phyloP scores from a whole-genome alignment of 2,888 invertebrate species.

The Xylophagus ater region DNA sequence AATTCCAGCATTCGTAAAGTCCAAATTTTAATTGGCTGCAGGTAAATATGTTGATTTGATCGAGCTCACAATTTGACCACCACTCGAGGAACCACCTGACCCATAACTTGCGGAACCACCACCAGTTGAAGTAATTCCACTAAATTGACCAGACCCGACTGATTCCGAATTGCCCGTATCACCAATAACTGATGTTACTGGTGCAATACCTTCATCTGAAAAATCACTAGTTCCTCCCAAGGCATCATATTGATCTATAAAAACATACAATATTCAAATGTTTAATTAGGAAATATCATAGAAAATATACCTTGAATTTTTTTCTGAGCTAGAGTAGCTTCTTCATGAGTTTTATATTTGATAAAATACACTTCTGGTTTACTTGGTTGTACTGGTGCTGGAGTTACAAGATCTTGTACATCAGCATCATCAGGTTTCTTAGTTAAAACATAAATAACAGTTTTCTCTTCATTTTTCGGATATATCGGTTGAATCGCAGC shows the following conservation, averaged over 20 bases:
- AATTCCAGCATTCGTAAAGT: too few species aligned
- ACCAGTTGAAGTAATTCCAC: too few species aligned
- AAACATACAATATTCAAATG: too few species aligned
- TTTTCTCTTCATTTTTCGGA: slow-evolving; percentile 15
- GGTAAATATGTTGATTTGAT: too few species aligned
- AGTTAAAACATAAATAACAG: slow-evolving; percentile 17
- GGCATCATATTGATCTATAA: slow-evolving; percentile 34
- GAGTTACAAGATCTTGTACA: slow-evolving; percentile 5
- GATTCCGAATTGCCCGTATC: too few species aligned
- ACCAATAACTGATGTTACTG: slow-evolving; percentile 26
- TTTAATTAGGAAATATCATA: neutral
- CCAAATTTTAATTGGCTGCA: too few species aligned
- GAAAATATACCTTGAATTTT: slow-evolving; percentile 14
- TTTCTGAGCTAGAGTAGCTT: slow-evolving; percentile 12
- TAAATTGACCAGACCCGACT: too few species aligned
- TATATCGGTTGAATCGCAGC: neutral
- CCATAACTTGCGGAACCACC: too few species aligned
- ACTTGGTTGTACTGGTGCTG: slow-evolving; percentile 9
- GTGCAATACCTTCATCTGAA: slow-evolving; percentile 34
- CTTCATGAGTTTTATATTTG: slow-evolving; percentile 15
- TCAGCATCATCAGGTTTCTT: slow-evolving; percentile 13
- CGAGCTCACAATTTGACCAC: too few species aligned
- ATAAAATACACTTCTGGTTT: slow-evolving; percentile 19
- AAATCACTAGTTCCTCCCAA: slow-evolving; percentile 33
- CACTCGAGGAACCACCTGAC: too few species aligned